A percentile compares a stretch with the other conserved stretches of the same genome.
Conservation (phyloP, 2,797 vertebrate species). For the Melopsittacus undulatus region DNA sequence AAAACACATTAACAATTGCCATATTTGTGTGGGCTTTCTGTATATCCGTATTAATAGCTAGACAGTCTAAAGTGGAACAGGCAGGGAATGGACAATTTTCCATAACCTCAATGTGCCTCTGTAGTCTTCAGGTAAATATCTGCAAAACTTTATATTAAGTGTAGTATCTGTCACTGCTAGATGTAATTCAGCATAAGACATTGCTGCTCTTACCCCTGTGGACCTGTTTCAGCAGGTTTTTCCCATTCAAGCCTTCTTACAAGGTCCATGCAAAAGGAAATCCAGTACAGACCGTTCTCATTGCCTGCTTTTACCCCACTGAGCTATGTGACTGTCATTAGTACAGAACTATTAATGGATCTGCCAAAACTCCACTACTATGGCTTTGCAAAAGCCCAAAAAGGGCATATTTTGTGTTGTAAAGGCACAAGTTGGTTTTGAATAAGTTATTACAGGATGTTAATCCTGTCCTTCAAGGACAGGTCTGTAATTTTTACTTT, state of each 20-base stretch:
- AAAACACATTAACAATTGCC: not conserved
- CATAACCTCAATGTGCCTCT: not conserved
- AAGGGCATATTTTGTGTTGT: not conserved
- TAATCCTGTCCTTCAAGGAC: constrained; percentile 54
- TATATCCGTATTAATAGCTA: fast-evolving
- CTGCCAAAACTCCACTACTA: not conserved
- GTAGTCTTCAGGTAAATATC: not conserved
- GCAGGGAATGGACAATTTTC: not conserved
- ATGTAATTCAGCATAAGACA: not conserved
- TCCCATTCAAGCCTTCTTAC: not conserved
- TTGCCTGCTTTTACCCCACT: not conserved
- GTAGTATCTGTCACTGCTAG: not conserved
- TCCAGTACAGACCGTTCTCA: not conserved
- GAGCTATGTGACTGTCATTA: not conserved
- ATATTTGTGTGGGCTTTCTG: not conserved
- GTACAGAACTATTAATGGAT: not conserved
- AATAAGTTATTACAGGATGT: constrained; percentile 44
- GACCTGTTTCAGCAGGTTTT: not conserved
- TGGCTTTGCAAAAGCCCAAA: not conserved
- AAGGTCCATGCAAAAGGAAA: not conserved
- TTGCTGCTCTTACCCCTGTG: not conserved
- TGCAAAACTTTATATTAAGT: not conserved
- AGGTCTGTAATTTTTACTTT: constrained; percentile 50
- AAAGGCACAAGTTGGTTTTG: not conserved
- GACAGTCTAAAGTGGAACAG: not conserved